These are phyloP conservation scores for Leucophenga maculata DNA, from an alignment of 2,888 invertebrate genomes.

Conservation along the genomic window DNA sequence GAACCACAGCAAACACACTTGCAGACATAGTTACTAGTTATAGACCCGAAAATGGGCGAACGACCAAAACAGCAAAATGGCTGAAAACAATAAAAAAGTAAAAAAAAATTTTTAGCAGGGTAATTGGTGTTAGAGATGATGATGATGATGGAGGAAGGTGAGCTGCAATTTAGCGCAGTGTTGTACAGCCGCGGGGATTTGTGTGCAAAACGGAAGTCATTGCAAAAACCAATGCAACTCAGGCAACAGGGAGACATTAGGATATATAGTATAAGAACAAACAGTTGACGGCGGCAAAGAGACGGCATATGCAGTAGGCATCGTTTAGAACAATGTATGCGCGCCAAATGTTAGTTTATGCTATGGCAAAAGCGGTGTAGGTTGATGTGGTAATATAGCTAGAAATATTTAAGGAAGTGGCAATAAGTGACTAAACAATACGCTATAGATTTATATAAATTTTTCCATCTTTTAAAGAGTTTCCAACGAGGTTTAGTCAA, in stretches of 20 bases:
- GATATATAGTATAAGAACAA: slow-evolving; percentile 37
- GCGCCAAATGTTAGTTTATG: slow-evolving; percentile 6
- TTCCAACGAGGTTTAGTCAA: too few species aligned
- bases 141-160: too few species aligned
- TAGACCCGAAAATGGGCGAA: neutral
- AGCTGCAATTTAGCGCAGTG: slow-evolving; percentile 8
- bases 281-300: slow-evolving; percentile 30
- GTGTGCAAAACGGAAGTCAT: slow-evolving; percentile 44
- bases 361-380: too few species aligned
- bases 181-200: neutral
- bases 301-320: slow-evolving; percentile 17
- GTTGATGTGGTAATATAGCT: too few species aligned
- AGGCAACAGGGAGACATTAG: slow-evolving; percentile 31
- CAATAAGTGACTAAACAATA: too few species aligned
- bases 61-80: neutral
- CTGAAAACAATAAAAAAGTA: slow-evolving; percentile 45
- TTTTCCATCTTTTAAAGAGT: neutral
- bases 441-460: neutral
- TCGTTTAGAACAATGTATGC: slow-evolving; percentile 38
- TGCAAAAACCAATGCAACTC: slow-evolving; percentile 40
- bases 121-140: slow-evolving; percentile 29
- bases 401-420: too few species aligned
- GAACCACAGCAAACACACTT: slow-evolving; percentile 22
- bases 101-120: slow-evolving; percentile 44
- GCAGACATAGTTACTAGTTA: slow-evolving; percentile 14